Evolutionary conservation across 2,113 vertebrate species (phyloP).

Genomic region (Dipodomys stephensi): DNA sequence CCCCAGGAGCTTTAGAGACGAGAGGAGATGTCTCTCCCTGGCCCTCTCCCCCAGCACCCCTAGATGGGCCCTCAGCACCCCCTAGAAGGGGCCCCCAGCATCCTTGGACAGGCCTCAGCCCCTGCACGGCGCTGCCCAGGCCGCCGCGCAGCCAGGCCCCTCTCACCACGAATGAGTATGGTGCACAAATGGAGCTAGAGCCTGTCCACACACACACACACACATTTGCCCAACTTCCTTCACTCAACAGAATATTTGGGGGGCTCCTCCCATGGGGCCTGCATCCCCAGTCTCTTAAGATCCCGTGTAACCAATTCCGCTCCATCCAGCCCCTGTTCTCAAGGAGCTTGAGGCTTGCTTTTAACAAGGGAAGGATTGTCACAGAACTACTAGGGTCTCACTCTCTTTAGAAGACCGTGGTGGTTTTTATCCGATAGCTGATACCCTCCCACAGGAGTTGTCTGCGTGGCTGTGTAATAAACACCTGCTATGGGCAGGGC

Average conservation of each 20-base stretch:
- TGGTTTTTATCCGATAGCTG: too few relatives aligned
- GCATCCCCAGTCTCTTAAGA: not conserved
- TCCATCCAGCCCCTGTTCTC: not conserved
- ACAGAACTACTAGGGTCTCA: not conserved
- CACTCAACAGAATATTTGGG: not conserved
- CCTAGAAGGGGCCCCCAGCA: not conserved
- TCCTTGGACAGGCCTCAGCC: not conserved
- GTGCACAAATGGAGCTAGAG: too few relatives aligned
- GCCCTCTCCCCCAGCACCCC: not conserved
- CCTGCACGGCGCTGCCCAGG: too few relatives aligned
- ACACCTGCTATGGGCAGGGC: not conserved
- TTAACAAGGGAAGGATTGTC: not conserved
- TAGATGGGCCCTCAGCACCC: too few relatives aligned
- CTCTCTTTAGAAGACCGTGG: not conserved
- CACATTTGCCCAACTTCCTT: not conserved
- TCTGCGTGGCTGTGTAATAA: not conserved
- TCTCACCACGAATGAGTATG: not conserved
- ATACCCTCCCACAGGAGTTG: not conserved
- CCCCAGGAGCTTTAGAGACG: not conserved
- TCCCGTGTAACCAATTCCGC: not conserved
- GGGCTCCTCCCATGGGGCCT: rapidly evolving
- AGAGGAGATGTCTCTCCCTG: too few relatives aligned
- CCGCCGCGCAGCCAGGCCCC: too few relatives aligned
- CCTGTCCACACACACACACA: too few relatives aligned
- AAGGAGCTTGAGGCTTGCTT: not conserved